Conservation (phyloP, 1,140 invertebrate species). For the Drosophila lacertosa region DNA sequence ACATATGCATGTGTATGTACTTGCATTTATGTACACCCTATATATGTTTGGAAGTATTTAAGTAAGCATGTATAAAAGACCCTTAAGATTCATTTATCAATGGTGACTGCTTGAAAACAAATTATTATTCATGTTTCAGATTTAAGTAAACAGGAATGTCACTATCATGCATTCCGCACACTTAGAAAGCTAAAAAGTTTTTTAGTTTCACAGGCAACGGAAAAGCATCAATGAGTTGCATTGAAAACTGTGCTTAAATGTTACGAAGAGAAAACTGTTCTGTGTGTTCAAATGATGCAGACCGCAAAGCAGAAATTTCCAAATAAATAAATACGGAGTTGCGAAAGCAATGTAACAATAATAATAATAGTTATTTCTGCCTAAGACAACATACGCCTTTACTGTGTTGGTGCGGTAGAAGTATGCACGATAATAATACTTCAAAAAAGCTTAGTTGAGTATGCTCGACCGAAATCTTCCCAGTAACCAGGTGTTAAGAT, state of each 20-base stretch:
- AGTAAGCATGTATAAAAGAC: not conserved
- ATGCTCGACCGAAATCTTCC: slow-evolving; percentile 5
- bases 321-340: slow-evolving; percentile 20
- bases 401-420: slow-evolving; percentile 21
- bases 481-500: not conserved
- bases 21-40: slow-evolving; percentile 6
- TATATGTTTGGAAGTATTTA: too few relatives aligned
- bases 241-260: slow-evolving; percentile 42
- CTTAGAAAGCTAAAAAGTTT: slow-evolving; percentile 13
- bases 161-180: not conserved
- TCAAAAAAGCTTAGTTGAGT: not conserved
- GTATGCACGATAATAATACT: slow-evolving; percentile 32
- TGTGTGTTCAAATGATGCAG: not conserved
- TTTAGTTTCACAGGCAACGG: slow-evolving; percentile 36
- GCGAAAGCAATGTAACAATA: slow-evolving; percentile 32
- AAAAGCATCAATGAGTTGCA: slow-evolving; percentile 40
- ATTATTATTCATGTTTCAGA: slow-evolving; percentile 67
- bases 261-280: too few relatives aligned
- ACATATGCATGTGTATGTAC: not conserved
- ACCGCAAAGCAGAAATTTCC: not conserved
- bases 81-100: slow-evolving; percentile 60
- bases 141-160: slow-evolving; percentile 72
- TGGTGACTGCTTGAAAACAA: slow-evolving; percentile 51
- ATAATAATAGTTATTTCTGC: slow-evolving; percentile 36
- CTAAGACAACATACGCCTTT: slow-evolving; percentile 24